These are phyloP conservation scores for Onthophagus sagittarius DNA, from an alignment of 2,888 invertebrate species.

Conservation along the genomic window DNA sequence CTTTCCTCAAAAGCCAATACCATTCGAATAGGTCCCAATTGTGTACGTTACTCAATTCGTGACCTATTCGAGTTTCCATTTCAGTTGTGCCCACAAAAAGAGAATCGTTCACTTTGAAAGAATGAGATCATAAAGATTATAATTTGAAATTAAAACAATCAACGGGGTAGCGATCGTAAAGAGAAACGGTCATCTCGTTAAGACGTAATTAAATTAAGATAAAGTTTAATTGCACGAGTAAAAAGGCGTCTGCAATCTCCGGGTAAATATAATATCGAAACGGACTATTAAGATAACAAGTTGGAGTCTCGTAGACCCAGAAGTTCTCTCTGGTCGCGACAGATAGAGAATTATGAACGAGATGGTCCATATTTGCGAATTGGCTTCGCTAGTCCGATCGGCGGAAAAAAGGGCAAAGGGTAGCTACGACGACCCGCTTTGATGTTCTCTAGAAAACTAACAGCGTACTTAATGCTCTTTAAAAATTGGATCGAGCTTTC, in stretches of 20 bases:
- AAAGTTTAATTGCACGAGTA: neutral
- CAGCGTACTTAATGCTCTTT: conserved; percentile 9
- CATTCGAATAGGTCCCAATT: conserved; percentile 21
- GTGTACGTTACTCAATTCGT: conserved; percentile 18
- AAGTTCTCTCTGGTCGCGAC: conserved; percentile 1
- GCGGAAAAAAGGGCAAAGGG: conserved; percentile 3
- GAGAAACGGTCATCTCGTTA: neutral
- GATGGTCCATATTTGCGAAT: conserved; percentile 7
- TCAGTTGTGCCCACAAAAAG: neutral
- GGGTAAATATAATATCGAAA: neutral
- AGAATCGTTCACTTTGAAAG: neutral
- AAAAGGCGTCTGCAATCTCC: too few species aligned
- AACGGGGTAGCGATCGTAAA: neutral
- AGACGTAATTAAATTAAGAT: neutral
- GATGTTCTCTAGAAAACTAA: conserved; percentile 11
- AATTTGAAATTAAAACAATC: neutral
- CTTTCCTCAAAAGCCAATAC: conserved; percentile 18
- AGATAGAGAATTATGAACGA: conserved; percentile 9
- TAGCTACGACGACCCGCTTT: neutral
- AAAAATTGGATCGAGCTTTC: conserved; percentile 9
- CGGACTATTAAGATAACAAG: conserved; percentile 3
- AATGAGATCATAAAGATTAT: neutral
- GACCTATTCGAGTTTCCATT: conserved; percentile 15
- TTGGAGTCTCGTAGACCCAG: neutral
- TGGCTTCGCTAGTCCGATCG: conserved; percentile 9